These are phyloP conservation scores for Phanerotoma sp. DNA, from an alignment of 2,888 invertebrate genomes.

Conservation along the genomic window DNA sequence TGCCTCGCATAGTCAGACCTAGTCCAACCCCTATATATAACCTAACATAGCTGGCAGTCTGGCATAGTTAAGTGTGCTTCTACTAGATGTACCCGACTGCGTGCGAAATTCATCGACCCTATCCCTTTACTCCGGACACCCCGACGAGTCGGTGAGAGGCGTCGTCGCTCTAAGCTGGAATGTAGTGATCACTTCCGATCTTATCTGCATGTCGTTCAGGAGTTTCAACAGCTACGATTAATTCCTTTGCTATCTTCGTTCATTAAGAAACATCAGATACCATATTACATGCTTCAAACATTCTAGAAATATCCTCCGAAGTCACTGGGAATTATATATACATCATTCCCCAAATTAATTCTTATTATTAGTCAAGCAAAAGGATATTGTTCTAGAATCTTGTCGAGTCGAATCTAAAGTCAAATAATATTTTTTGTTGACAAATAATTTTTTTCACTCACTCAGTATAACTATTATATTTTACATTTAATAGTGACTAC, in stretches of 20 bases:
- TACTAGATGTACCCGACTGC: conserved; percentile 46
- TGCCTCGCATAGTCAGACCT: conserved; percentile 57
- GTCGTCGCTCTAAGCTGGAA: not conserved
- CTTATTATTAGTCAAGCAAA: too few species aligned
- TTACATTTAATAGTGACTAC: too few species aligned
- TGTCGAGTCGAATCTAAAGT: too few species aligned
- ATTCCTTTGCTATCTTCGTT: not conserved
- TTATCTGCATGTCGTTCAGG: conserved; percentile 1
- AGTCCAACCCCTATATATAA: conserved; percentile 41
- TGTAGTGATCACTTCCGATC: conserved; percentile 8
- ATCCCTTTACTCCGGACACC: conserved; percentile 4
- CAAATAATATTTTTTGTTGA: too few species aligned
- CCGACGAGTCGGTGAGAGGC: conserved; percentile 1
- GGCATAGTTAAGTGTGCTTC: conserved; percentile 49
- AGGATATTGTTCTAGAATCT: too few species aligned
- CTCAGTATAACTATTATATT: too few species aligned
- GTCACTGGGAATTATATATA: too few species aligned
- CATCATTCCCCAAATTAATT: too few species aligned
- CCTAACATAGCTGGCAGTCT: conserved; percentile 46
- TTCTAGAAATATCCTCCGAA: too few species aligned
- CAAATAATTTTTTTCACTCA: too few species aligned
- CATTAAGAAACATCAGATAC: conserved; percentile 1
- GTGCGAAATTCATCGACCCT: conserved; percentile 44
- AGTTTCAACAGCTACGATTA: conserved; percentile 3
- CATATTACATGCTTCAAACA: not conserved